Percentiles rank a stretch among this genome's conserved stretches.
Conservation (phyloP, 2,888 invertebrate species). For the Diachrysia chrysitis region DNA sequence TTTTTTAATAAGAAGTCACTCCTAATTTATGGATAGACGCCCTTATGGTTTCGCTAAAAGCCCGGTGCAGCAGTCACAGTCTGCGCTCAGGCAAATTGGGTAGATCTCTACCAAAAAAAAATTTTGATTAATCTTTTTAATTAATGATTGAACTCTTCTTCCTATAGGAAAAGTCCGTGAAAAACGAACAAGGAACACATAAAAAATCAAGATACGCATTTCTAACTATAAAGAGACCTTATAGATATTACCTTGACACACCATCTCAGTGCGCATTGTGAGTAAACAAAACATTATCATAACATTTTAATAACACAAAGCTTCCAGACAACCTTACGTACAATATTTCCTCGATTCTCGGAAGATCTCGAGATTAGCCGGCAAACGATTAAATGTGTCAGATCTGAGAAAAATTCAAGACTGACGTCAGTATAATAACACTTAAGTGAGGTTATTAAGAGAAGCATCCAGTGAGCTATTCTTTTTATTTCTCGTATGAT, state of each 20-base stretch:
- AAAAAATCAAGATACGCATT: slow-evolving; percentile 6
- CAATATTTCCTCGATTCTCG: slow-evolving; percentile 59
- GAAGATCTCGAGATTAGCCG: slow-evolving; percentile 56
- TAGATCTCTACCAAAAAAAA: too few relatives aligned
- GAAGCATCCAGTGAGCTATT: slow-evolving; percentile 21
- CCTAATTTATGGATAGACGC: too few relatives aligned
- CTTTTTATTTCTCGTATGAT: slow-evolving; percentile 38
- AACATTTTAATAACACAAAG: slow-evolving; percentile 50
- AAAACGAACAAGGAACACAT: slow-evolving; percentile 36
- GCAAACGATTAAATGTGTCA: slow-evolving; percentile 52
- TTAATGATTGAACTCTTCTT: neutral
- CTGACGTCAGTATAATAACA: slow-evolving; percentile 49
- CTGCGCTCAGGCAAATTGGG: too few relatives aligned
- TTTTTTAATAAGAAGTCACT: too few relatives aligned
- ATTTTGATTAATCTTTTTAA: too few relatives aligned
- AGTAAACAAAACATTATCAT: slow-evolving; percentile 51
- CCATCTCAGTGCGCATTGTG: slow-evolving; percentile 41
- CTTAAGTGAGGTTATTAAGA: slow-evolving; percentile 37
- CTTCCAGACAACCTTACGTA: slow-evolving; percentile 23
- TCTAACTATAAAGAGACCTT: slow-evolving; percentile 29
- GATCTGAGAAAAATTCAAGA: slow-evolving; percentile 42
- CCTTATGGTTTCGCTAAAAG: too few relatives aligned
- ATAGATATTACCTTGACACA: slow-evolving; percentile 24
- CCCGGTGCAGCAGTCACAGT: too few relatives aligned
- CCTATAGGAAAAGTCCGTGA: slow-evolving; percentile 11